Conservation (phyloP, 2,113 vertebrate genomes). For the Boleophthalmus pectinirostris region DNA sequence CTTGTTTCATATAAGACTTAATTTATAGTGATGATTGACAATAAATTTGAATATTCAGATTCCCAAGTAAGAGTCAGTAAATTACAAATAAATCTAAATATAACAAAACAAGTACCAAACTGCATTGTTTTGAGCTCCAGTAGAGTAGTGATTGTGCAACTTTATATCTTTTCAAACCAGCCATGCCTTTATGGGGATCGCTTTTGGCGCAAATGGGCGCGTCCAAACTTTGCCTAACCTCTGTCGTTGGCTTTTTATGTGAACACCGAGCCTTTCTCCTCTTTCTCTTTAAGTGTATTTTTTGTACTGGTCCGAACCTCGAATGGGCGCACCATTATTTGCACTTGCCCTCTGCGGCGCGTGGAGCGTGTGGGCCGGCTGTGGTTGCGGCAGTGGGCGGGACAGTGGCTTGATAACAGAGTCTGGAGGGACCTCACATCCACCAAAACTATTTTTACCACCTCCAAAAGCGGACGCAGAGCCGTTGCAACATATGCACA, state of each 20-base stretch:
- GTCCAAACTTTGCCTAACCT: constrained; percentile 53
- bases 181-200: constrained; percentile 55
- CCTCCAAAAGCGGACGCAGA: constrained; percentile 60
- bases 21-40: too few relatives aligned
- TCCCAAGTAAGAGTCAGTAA: not conserved
- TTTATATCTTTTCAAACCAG: constrained; percentile 54
- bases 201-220: constrained; percentile 59
- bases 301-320: constrained; percentile 51
- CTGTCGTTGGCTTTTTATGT: constrained; percentile 57
- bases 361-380: constrained; percentile 66
- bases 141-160: constrained; percentile 38
- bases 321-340: constrained; percentile 56
- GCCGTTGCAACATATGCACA: constrained; percentile 52
- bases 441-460: constrained; percentile 78
- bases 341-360: constrained; percentile 29
- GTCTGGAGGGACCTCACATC: constrained; percentile 73
- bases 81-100: not conserved
- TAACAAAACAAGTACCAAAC: not conserved
- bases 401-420: constrained; percentile 74
- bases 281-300: constrained; percentile 25
- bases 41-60: too few relatives aligned
- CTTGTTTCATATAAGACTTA: too few relatives aligned
- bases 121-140: constrained; percentile 21
- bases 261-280: constrained; percentile 51
- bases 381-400: constrained; percentile 74